Percentiles rank a stretch among this genome's conserved stretches.
Evolutionary conservation across 2,888 invertebrate species (phyloP).

Genomic region (Macrosiphum euphorbiae): DNA sequence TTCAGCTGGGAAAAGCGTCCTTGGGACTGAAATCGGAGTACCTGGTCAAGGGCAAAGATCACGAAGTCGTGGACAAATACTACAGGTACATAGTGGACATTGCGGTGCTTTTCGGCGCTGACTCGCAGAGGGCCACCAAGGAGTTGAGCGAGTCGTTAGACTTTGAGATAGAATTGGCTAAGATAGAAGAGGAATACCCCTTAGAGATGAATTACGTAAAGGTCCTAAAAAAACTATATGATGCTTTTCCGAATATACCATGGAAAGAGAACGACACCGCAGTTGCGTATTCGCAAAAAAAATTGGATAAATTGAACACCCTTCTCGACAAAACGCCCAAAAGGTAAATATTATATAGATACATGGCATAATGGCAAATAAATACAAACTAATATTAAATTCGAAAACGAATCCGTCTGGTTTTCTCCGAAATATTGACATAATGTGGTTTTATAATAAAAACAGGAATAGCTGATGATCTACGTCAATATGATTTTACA

Average conservation of each 20-base stretch:
- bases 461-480: too few relatives aligned
- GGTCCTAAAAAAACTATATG: slow-evolving; percentile 81
- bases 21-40: slow-evolving; percentile 89
- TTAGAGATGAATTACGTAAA: too few relatives aligned
- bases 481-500: too few relatives aligned
- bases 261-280: slow-evolving; percentile 86
- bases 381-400: too few relatives aligned
- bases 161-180: slow-evolving; percentile 91
- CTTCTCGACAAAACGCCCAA: slow-evolving; percentile 75
- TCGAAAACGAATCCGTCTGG: too few relatives aligned
- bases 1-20: slow-evolving; percentile 88
- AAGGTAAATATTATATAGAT: slow-evolving; percentile 69
- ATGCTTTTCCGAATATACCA: slow-evolving; percentile 81
- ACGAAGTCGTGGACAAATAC: slow-evolving; percentile 88
- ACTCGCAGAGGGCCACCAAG: slow-evolving; percentile 76
- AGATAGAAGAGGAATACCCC: slow-evolving; percentile 95
- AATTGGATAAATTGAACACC: slow-evolving; percentile 80
- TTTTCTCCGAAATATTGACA: too few relatives aligned
- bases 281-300: slow-evolving; percentile 88
- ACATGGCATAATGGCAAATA: not conserved
- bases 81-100: slow-evolving; percentile 90
- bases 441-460: too few relatives aligned
- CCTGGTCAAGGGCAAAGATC: slow-evolving; percentile 83
- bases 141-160: slow-evolving; percentile 85
- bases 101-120: slow-evolving; percentile 87